These are phyloP conservation scores for Pogonognathellus flavescens DNA, from an alignment of 1,140 invertebrate genomes.

Conservation along the genomic window DNA sequence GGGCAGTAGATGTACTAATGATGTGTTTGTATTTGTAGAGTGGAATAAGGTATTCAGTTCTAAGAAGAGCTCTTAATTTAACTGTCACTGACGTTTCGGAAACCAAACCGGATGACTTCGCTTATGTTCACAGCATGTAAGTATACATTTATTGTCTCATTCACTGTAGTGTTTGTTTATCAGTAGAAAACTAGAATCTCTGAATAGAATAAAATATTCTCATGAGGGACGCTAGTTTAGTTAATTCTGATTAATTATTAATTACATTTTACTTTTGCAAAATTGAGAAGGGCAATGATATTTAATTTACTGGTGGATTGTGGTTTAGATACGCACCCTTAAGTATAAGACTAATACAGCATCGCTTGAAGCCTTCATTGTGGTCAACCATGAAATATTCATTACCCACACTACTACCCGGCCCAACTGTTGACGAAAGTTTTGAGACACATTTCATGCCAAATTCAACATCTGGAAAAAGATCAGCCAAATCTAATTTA, in stretches of 20 bases:
- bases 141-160: not conserved
- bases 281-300: no score
- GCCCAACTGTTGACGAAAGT: slow-evolving; percentile 74
- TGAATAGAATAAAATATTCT: no score
- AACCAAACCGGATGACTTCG: slow-evolving; percentile 87
- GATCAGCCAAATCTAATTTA: slow-evolving; percentile 84
- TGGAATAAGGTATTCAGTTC: slow-evolving; percentile 70
- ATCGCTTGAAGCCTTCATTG: slow-evolving; percentile 84
- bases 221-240: no score
- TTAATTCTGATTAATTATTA: no score
- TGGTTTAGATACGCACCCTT: slow-evolving; percentile 87
- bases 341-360: slow-evolving; percentile 89
- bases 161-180: no score
- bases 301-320: not conserved
- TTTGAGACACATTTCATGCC: slow-evolving; percentile 72
- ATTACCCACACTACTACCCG: slow-evolving; percentile 77
- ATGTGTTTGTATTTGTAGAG: slow-evolving; percentile 57
- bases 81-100: slow-evolving; percentile 91
- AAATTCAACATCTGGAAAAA: slow-evolving; percentile 74
- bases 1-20: not conserved
- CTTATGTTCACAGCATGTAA: slow-evolving; percentile 89
- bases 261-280: not conserved
- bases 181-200: no score
- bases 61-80: slow-evolving; percentile 79
- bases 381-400: slow-evolving; percentile 81